Percentiles rank a stretch among this genome's conserved stretches.
phyloP scores from a whole-genome alignment of 1,140 invertebrate genomes.

The Bicyclus anynana region DNA sequence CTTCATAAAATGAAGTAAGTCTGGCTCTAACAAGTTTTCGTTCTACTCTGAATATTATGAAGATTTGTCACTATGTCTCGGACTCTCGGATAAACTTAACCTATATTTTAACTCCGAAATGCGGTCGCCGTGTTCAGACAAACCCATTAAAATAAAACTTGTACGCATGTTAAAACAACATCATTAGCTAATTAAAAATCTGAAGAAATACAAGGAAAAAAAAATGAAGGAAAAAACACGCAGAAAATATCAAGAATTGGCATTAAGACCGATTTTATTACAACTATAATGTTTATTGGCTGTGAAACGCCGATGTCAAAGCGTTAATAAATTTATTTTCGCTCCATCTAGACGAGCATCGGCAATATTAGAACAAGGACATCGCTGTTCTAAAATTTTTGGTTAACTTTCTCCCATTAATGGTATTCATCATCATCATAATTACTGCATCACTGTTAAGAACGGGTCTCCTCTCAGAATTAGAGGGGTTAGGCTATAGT shows the following conservation, averaged over 20 bases:
- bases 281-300: conserved; percentile 19
- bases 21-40: too few species aligned
- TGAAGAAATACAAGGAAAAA: background rate
- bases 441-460: too few species aligned
- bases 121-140: background rate
- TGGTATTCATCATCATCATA: too few species aligned
- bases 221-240: background rate
- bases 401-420: too few species aligned
- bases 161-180: background rate
- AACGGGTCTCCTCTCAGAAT: too few species aligned
- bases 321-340: conserved; percentile 28
- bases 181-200: background rate
- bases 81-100: conserved; percentile 1
- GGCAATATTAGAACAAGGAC: background rate
- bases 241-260: conserved; percentile 14
- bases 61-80: conserved; percentile 12
- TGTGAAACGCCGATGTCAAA: conserved; percentile 21
- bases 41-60: too few species aligned
- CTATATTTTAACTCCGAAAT: background rate
- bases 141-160: conserved; percentile 1
- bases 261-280: conserved; percentile 16
- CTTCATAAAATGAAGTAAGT: too few species aligned
- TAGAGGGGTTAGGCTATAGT: too few species aligned
- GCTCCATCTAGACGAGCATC: background rate
- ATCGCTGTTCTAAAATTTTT: background rate